Conservation (phyloP, 2,113 vertebrate genomes). For the Pavo muticus region DNA sequence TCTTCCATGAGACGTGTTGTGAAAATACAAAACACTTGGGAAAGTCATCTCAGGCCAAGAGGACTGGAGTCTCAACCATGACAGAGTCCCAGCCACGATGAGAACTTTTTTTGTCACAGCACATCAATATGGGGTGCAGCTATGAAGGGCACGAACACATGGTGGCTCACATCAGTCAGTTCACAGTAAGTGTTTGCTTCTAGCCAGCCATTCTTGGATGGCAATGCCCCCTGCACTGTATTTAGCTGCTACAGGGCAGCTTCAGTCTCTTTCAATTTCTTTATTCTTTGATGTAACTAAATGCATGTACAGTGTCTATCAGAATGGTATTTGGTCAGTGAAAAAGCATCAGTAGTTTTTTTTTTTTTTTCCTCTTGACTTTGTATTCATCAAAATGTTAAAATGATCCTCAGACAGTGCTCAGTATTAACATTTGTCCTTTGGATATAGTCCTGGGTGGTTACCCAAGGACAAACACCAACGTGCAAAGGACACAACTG, state of each 20-base stretch:
- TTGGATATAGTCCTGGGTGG: background rate
- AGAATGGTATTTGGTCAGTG: background rate
- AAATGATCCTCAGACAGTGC: background rate
- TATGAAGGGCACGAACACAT: background rate
- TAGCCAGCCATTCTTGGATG: fast-evolving
- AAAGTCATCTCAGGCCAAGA: background rate
- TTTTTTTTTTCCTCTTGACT: background rate
- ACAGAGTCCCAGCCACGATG: fast-evolving
- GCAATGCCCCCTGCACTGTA: fast-evolving
- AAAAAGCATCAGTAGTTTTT: background rate
- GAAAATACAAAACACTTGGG: background rate
- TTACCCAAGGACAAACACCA: background rate
- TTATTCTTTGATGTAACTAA: background rate
- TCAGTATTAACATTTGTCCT: background rate
- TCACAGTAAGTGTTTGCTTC: fast-evolving
- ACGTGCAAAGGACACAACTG: background rate
- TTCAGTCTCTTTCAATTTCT: background rate
- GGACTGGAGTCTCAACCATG: background rate
- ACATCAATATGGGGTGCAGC: background rate
- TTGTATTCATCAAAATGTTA: background rate
- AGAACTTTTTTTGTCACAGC: background rate
- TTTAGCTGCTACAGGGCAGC: background rate
- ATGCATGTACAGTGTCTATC: background rate
- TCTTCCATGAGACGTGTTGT: fast-evolving
- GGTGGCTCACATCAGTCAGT: background rate